Percentiles rank a stretch among this genome's conserved stretches.
Evolutionary conservation across 2,888 invertebrate genomes (phyloP).

Genomic region (Tetramorium bicarinatum): DNA sequence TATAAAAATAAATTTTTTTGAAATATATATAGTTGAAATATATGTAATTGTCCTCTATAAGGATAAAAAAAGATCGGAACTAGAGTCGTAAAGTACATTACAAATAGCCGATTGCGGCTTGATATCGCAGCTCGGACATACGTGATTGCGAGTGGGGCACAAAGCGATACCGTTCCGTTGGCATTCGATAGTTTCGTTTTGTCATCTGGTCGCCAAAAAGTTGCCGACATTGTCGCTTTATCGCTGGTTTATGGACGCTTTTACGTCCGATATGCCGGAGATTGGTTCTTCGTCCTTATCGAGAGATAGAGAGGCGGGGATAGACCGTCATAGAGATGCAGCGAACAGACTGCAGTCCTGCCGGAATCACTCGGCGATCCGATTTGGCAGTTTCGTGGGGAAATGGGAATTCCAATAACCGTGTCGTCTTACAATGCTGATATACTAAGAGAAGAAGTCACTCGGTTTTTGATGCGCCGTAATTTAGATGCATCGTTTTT

Average conservation of each 20-base stretch:
- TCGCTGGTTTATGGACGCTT: constrained; percentile 68
- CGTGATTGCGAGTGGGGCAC: constrained; percentile 29
- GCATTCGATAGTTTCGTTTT: constrained; percentile 48
- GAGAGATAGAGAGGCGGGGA: constrained; percentile 27
- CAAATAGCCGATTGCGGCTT: constrained; percentile 30
- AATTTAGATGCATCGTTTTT: constrained; percentile 4
- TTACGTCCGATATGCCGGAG: constrained; percentile 73
- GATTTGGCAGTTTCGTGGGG: constrained; percentile 56
- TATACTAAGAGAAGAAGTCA: constrained; percentile 26
- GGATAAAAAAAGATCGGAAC: background rate
- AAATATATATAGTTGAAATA: background rate
- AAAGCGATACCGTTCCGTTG: constrained; percentile 37
- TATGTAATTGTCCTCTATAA: background rate
- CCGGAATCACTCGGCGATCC: constrained; percentile 50
- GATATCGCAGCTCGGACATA: background rate
- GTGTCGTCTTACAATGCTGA: constrained; percentile 45
- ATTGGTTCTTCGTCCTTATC: constrained; percentile 66
- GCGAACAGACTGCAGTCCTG: constrained; percentile 47
- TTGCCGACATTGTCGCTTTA: constrained; percentile 68
- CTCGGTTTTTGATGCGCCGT: constrained; percentile 21
- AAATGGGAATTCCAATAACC: constrained; percentile 54
- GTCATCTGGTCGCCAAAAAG: constrained; percentile 59
- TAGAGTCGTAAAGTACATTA: constrained; percentile 30
- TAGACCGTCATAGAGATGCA: constrained; percentile 52
- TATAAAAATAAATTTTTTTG: background rate